These are phyloP conservation scores for Pandemis cinnamomeana DNA, from an alignment of 2,888 invertebrate species.

Conservation along the genomic window DNA sequence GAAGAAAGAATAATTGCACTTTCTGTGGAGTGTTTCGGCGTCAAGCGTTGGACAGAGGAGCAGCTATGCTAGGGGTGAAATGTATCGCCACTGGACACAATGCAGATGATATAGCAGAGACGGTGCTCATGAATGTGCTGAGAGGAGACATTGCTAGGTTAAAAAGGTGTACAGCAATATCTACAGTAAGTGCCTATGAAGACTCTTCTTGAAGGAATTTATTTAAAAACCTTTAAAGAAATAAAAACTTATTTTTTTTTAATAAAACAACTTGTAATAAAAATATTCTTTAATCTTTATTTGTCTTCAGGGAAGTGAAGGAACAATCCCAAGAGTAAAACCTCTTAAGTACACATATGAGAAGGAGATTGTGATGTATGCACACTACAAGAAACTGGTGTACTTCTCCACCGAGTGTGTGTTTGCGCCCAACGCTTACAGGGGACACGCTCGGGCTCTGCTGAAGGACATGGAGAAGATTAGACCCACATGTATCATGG, in stretches of 20 bases:
- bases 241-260: neutral
- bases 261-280: neutral
- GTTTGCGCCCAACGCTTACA: slow-evolving; percentile 98
- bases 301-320: slow-evolving; percentile 87
- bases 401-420: slow-evolving; percentile 99
- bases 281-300: neutral
- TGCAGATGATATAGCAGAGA: slow-evolving; percentile 99
- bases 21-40: slow-evolving; percentile 98
- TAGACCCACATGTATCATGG: slow-evolving; percentile 95
- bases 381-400: slow-evolving; percentile 96
- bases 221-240: neutral
- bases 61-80: slow-evolving; percentile 93
- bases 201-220: neutral
- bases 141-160: slow-evolving; percentile 98
- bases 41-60: slow-evolving; percentile 98
- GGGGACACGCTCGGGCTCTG: slow-evolving; percentile 95
- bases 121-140: slow-evolving; percentile 98
- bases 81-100: slow-evolving; percentile 98
- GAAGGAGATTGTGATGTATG: slow-evolving; percentile 99
- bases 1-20: slow-evolving; percentile 97
- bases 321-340: slow-evolving; percentile 95
- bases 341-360: slow-evolving; percentile 99
- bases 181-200: slow-evolving; percentile 86
- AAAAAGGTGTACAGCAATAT: slow-evolving; percentile 95
- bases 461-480: slow-evolving; percentile 98